Base-by-base conservation (phyloP, 2,113 vertebrate species). In the Mirza zaza region DNA sequence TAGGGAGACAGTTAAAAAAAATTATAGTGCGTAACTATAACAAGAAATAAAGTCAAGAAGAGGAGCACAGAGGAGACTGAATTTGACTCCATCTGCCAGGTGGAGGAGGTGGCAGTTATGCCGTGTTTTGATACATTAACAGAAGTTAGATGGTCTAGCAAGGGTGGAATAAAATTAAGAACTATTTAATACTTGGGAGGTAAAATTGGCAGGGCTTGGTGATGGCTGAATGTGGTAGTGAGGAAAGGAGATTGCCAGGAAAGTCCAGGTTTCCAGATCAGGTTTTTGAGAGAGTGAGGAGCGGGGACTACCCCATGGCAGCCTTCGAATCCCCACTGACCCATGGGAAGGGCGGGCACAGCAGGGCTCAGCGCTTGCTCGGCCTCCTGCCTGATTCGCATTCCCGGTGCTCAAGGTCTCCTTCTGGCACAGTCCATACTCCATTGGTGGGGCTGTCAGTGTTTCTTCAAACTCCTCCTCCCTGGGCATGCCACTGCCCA, bases 261-360 rank as follows among this genome's bases (percentile, higher is more conserved):
- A 32, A 27, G 23, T 36, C 20, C n/a, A 1, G 14, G n/a, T 70
- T 83, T 68, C 23, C 18, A 36, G 48, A 25, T 34, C 34, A 29
- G 50, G 7, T 13, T 34, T 67, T 67, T 57, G 55, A 39, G 65
- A 27, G 20, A 75, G 77, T 4, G 20, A 39, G 12, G 34, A 81
- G 65, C 50, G 63, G 23, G 52, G 50, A 85, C 70, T 0, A 1
- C 0, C 6, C 13, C 0, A 0, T 0, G n/a, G 61, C 59, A 7
- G 6, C 0, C 5, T 34, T 10, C 3, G 4, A 12, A 5, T 55
- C 18, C 34, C 6, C 1, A 3, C 42, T 21, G 42, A 39, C 8
- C 2, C 0, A 12, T 5, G 42, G 15, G 25, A 67, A n/a, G 8
- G 10, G 3, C 36, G 57, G 23, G 27, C 3, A 25, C 0, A 0